phyloP scores from a whole-genome alignment of 2,113 vertebrate species.

The Coptodon rendalli region DNA sequence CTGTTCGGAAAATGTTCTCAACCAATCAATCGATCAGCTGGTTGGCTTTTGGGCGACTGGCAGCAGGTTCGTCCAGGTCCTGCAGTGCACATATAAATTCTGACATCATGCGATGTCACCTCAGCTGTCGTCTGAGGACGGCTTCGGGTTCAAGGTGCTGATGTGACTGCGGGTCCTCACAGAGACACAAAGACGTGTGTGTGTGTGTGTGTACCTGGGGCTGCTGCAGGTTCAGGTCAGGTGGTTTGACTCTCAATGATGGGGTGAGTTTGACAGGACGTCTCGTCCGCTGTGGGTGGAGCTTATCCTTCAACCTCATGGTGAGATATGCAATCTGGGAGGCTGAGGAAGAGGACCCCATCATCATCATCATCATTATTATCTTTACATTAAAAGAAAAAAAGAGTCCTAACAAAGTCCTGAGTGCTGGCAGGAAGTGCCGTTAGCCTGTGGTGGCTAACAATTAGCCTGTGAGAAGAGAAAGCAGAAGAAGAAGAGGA shows the following conservation, averaged over 20 bases:
- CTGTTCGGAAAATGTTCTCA: background rate
- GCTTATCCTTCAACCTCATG: conserved; percentile 90
- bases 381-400: background rate
- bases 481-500: background rate
- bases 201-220: conserved; percentile 73
- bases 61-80: background rate
- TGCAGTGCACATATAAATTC: background rate
- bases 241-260: conserved; percentile 78
- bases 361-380: background rate
- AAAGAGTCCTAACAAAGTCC: background rate
- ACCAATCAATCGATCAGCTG: background rate
- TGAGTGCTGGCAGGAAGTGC: background rate
- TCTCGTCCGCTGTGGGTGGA: conserved; percentile 75
- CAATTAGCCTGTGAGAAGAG: background rate
- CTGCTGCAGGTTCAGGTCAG: conserved; percentile 71
- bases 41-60: background rate
- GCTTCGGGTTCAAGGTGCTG: background rate
- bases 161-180: background rate
- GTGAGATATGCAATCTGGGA: conserved; percentile 90
- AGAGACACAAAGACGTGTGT: background rate
- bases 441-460: background rate
- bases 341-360: conserved; percentile 63
- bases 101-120: background rate
- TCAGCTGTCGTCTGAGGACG: background rate
- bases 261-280: conserved; percentile 77